These are phyloP conservation scores for Agrotis puta DNA, from an alignment of 2,888 invertebrate species.

Conservation along the genomic window DNA sequence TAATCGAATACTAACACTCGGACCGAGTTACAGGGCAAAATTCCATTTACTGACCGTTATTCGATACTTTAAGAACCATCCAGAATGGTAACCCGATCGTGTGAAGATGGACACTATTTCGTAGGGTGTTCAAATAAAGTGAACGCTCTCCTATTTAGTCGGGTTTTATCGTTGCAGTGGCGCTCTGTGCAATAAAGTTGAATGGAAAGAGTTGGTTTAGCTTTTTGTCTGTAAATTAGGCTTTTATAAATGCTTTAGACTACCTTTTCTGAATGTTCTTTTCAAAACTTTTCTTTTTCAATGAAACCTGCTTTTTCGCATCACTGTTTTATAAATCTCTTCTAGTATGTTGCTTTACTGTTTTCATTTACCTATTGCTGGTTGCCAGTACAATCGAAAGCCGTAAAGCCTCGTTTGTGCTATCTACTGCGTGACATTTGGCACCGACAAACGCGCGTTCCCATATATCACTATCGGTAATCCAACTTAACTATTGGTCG, in stretches of 20 bases:
- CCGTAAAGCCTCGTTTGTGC: conserved; percentile 39
- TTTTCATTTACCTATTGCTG: conserved; percentile 21
- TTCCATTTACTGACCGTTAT: conserved; percentile 73
- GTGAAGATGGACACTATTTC: conserved; percentile 63
- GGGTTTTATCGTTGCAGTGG: conserved; percentile 50
- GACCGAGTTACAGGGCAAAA: conserved; percentile 65
- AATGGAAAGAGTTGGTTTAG: conserved; percentile 30
- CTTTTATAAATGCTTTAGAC: conserved; percentile 22
- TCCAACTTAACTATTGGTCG: conserved; percentile 40
- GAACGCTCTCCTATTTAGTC: conserved; percentile 54
- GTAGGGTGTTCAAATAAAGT: conserved; percentile 49
- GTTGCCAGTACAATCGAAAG: conserved; percentile 16
- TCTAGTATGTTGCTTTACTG: not conserved
- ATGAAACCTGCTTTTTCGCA: not conserved
- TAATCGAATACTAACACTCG: conserved; percentile 69
- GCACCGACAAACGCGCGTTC: conserved; percentile 36
- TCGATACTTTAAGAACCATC: conserved; percentile 75
- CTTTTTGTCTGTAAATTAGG: conserved; percentile 29
- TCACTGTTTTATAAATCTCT: not conserved
- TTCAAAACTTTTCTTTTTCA: not conserved
- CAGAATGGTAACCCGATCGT: conserved; percentile 71
- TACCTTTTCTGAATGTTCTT: conserved; percentile 7
- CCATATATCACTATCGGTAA: conserved; percentile 43
- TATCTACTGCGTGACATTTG: conserved; percentile 47
- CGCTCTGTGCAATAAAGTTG: conserved; percentile 31